Conservation (phyloP, 2,797 vertebrate species). For the Phalloptychus januarius region DNA sequence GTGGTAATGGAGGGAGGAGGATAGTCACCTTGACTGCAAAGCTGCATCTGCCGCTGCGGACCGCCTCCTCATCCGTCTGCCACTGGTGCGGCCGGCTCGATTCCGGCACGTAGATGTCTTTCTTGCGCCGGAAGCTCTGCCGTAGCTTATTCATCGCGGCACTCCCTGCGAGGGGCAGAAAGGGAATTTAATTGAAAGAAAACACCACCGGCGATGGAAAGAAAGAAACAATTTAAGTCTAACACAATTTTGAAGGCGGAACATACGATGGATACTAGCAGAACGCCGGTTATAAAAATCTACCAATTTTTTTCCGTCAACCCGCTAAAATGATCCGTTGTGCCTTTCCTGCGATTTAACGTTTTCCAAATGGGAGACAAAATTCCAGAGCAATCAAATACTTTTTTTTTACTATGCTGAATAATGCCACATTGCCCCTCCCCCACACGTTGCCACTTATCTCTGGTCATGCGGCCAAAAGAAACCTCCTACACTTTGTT, state of each 20-base stretch:
- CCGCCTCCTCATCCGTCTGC: conserved; percentile 98
- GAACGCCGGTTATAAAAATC: not conserved
- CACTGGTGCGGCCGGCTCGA: conserved; percentile 98
- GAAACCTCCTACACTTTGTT: not conserved
- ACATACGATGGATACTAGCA: not conserved
- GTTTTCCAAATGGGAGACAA: not conserved
- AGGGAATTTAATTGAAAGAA: conserved; percentile 20
- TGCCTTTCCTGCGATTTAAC: not conserved
- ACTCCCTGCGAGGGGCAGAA: conserved; percentile 63
- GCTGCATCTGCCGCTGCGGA: conserved; percentile 95
- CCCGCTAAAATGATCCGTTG: not conserved
- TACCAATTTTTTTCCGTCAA: not conserved
- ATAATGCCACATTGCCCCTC: not conserved
- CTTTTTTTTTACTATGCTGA: not conserved
- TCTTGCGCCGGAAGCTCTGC: conserved; percentile 99
- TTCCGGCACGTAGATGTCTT: conserved; percentile 98
- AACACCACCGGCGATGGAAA: not conserved
- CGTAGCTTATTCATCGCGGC: conserved; percentile 98
- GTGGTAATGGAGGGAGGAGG: not conserved
- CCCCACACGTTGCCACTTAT: not conserved
- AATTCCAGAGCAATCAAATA: no score
- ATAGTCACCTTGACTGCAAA: conserved; percentile 96
- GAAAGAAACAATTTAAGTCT: not conserved
- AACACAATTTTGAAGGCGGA: not conserved
- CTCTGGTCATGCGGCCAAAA: not conserved